Base-by-base conservation (phyloP, 2,113 vertebrate genomes). In the Cervus canadensis region DNA sequence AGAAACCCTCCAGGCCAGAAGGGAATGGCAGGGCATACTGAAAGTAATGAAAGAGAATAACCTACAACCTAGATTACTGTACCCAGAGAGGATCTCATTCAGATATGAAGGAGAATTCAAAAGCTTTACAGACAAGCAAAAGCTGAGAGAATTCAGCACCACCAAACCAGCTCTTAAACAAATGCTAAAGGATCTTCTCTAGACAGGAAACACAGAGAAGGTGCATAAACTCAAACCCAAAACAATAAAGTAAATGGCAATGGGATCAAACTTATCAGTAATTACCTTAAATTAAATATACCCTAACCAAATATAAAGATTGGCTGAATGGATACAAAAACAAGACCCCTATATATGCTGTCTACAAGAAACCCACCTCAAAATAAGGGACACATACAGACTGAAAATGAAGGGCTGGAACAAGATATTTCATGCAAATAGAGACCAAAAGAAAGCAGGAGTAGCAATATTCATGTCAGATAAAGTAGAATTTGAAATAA, bases 351-450 rank as follows among this genome's bases (percentile, higher is more conserved):
- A 71, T 36, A 36, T 21, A 36, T 23, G n/a, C 19, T 71, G 64
- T 71, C 36, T 71, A 71, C 64, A 36, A 36, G n/a, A 71, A 19
- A 71, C 9, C 2, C 9, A 71, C n/a, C 64, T 23, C 9, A 71
- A 23, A 71, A 71, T 23, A 10, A 71, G 64, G 64, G 9, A 71
- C 9, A 11, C 64, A 36, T 71, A 36, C 17, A 36, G 64, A 71
- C 9, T 36, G 19, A 71, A 23, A 71, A 36, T 36, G 64, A 71
- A 71, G n/a, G 64, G n/a, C 64, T 36, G 9, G n/a, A 71, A 36
- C 9, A 71, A 36, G 19, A 21, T 71, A 23, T 71, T 71, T 36
- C 19, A 71, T 0, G 0, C n/a, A 12, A 36, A 71, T 71, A 10
- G 64, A 21, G 5, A 71, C n/a, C 0, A 2, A 71, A 71, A 71